These are phyloP conservation scores for Mythimna vitellina DNA, from an alignment of 2,888 invertebrate genomes.

Conservation along the genomic window DNA sequence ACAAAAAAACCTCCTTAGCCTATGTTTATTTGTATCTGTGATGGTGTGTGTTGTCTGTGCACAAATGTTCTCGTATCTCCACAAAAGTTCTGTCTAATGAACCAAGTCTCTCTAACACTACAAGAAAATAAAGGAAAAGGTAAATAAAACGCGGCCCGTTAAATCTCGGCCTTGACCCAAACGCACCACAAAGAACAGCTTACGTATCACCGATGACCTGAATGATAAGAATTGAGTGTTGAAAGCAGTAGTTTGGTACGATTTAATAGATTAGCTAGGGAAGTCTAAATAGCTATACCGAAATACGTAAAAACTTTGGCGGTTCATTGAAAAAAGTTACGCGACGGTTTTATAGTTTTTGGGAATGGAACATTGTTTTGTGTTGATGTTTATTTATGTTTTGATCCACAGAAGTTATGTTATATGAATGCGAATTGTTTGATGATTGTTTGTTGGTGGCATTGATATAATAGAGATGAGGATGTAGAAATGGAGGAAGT, in stretches of 20 bases:
- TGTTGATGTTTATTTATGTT: slow-evolving; percentile 27
- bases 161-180: slow-evolving; percentile 44
- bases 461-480: no score
- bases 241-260: slow-evolving; percentile 52
- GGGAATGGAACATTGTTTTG: slow-evolving; percentile 8
- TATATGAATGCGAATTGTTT: not conserved
- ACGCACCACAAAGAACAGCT: slow-evolving; percentile 41
- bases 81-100: not conserved
- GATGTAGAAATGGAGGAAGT: no score
- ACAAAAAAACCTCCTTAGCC: no score
- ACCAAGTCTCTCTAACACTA: not conserved
- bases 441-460: not conserved
- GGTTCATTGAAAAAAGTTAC: slow-evolving; percentile 53
- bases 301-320: slow-evolving; percentile 41
- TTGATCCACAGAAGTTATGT: not conserved
- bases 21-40: no score
- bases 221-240: slow-evolving; percentile 64
- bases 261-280: slow-evolving; percentile 54
- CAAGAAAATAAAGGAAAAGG: slow-evolving; percentile 13
- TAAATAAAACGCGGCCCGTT: slow-evolving; percentile 22
- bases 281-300: slow-evolving; percentile 38
- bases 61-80: no score
- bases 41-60: no score
- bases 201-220: slow-evolving; percentile 63
- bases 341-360: slow-evolving; percentile 31